Percentiles rank a stretch among this genome's conserved stretches.
These are phyloP conservation scores for Tetrao urogallus DNA, from an alignment of 2,113 vertebrate species.

Conservation along the genomic window DNA sequence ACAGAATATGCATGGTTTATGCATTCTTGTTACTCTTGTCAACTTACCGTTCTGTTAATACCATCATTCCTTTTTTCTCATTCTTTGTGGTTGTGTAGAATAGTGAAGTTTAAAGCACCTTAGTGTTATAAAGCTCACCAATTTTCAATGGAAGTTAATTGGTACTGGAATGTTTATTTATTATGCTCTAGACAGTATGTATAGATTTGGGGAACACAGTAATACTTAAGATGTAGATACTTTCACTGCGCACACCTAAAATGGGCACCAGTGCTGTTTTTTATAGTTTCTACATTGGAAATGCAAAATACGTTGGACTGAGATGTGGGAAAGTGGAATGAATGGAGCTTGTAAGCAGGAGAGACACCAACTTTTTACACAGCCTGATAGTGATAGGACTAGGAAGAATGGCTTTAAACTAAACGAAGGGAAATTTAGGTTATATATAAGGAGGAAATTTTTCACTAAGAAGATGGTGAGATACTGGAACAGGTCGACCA, in stretches of 20 bases:
- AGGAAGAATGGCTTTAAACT: too few species aligned
- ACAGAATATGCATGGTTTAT: background rate
- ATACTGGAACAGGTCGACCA: too few species aligned
- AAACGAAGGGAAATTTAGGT: too few species aligned
- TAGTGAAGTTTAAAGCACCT: background rate
- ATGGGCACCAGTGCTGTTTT: background rate
- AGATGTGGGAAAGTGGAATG: background rate
- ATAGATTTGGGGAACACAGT: background rate
- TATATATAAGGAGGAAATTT: too few species aligned
- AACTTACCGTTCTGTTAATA: background rate
- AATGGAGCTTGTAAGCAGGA: background rate
- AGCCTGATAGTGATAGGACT: too few species aligned
- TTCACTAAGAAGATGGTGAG: too few species aligned
- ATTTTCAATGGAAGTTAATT: background rate
- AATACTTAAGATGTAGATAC: background rate
- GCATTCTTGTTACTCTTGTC: background rate
- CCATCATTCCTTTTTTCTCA: background rate
- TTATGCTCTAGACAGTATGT: background rate
- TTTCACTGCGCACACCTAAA: background rate
- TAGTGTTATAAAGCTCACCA: background rate
- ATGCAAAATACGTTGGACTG: background rate
- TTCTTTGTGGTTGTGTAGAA: fast-evolving
- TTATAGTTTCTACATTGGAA: background rate
- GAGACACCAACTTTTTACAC: too few species aligned
- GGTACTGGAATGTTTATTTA: background rate